Percentiles rank a stretch among this genome's conserved stretches.
Evolutionary conservation across 2,797 vertebrate species (phyloP).

Genomic region (Bradypodion ventrale): DNA sequence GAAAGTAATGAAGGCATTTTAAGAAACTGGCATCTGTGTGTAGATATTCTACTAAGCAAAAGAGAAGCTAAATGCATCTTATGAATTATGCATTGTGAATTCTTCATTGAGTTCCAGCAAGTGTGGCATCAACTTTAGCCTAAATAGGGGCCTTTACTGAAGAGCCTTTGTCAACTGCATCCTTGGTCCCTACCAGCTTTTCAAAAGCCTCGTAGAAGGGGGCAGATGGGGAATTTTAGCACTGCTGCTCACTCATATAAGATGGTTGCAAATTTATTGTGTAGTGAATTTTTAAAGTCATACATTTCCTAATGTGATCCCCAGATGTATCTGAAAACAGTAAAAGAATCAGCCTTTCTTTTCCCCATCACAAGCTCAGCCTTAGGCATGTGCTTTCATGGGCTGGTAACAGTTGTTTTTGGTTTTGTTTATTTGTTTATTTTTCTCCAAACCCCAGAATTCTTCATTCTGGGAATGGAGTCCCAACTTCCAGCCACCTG

Average conservation of each 20-base stretch:
- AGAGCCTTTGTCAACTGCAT: slow-evolving; percentile 31
- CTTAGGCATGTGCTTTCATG: too few species aligned
- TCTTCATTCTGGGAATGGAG: too few species aligned
- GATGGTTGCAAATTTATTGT: not conserved
- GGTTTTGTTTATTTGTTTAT: too few species aligned
- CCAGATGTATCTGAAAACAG: not conserved
- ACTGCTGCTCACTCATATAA: not conserved
- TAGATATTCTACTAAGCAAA: slow-evolving; percentile 23
- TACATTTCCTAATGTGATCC: not conserved
- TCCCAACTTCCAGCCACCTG: too few species aligned
- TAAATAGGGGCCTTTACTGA: slow-evolving; percentile 35
- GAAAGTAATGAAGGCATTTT: slow-evolving; percentile 21
- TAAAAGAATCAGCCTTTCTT: not conserved
- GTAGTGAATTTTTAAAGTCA: not conserved
- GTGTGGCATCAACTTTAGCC: slow-evolving; percentile 45
- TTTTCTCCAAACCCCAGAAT: too few species aligned
- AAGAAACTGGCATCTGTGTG: slow-evolving; percentile 17
- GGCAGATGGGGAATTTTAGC: slow-evolving; percentile 11
- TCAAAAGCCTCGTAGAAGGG: slow-evolving; percentile 13
- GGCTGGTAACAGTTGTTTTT: too few species aligned
- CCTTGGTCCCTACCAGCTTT: not conserved
- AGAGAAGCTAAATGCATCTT: slow-evolving; percentile 26
- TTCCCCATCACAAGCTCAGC: not conserved
- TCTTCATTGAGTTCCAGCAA: slow-evolving; percentile 22
- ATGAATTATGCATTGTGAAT: slow-evolving; percentile 21